Conservation (phyloP, 1,140 invertebrate species). For the Pemphigus obesinymphae region DNA sequence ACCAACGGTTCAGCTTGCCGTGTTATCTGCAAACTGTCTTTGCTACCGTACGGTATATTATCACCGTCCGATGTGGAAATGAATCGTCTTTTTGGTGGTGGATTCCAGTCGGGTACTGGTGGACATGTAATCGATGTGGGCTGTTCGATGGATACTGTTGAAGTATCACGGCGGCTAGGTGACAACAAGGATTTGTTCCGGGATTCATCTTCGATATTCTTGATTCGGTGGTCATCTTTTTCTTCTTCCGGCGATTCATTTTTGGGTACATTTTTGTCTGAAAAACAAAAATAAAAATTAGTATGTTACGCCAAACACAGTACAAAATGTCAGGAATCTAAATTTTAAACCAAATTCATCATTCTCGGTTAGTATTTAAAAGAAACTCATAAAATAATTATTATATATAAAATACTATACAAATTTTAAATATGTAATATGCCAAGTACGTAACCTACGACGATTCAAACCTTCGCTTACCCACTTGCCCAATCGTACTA, state of each 20-base stretch:
- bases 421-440: too few species aligned
- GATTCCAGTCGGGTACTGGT: slow-evolving; percentile 40
- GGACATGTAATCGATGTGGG: neutral
- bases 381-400: too few species aligned
- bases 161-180: neutral
- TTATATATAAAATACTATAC: too few species aligned
- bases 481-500: slow-evolving; percentile 1
- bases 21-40: slow-evolving; percentile 66
- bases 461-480: neutral
- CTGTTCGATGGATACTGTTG: neutral
- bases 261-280: neutral
- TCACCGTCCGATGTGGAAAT: slow-evolving; percentile 72
- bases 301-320: too few species aligned
- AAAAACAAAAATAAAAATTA: neutral
- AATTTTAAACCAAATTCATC: too few species aligned
- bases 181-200: neutral
- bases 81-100: slow-evolving; percentile 59
- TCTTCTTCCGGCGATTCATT: neutral
- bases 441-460: neutral
- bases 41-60: slow-evolving; percentile 64
- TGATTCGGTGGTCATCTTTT: neutral
- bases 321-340: too few species aligned
- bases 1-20: slow-evolving; percentile 70
- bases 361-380: too few species aligned
- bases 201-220: neutral